Percentiles rank a stretch among this genome's conserved stretches.
These are phyloP conservation scores for Actinernus sp. DNA, from an alignment of 92 coral and sea anemone species.

Conservation along the genomic window DNA sequence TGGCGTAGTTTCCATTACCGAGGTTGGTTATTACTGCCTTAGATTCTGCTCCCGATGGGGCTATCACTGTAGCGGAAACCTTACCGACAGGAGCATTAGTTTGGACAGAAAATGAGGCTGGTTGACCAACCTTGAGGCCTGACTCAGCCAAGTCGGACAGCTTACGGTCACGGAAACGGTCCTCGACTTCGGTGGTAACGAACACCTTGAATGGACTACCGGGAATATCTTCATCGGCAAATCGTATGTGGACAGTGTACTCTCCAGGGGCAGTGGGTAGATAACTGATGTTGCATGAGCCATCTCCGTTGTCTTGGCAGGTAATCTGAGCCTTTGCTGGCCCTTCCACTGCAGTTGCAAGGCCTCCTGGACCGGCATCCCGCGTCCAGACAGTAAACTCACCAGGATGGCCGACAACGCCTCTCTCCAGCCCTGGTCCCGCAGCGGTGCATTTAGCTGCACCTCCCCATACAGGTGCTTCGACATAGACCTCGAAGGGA, in stretches of 20 bases:
- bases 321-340: slow-evolving; percentile 99
- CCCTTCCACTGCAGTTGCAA: slow-evolving; percentile 98
- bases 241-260: slow-evolving; percentile 94
- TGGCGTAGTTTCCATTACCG: slow-evolving; percentile 98
- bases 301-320: slow-evolving; percentile 99
- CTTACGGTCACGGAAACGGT: slow-evolving; percentile 95
- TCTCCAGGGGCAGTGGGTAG: slow-evolving; percentile 99
- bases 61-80: slow-evolving; percentile 91
- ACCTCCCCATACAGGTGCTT: slow-evolving; percentile 99
- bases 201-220: slow-evolving; percentile 94
- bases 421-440: slow-evolving; percentile 99
- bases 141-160: slow-evolving; percentile 90
- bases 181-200: slow-evolving; percentile 95
- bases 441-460: slow-evolving; percentile 96
- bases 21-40: slow-evolving; percentile 91
- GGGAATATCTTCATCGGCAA: slow-evolving; percentile 98
- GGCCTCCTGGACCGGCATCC: slow-evolving; percentile 99
- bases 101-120: slow-evolving; percentile 99
- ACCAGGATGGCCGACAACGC: slow-evolving; percentile 95
- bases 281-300: slow-evolving; percentile 96
- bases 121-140: slow-evolving; percentile 96
- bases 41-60: slow-evolving; percentile 96
- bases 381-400: slow-evolving; percentile 99
- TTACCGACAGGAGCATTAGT: slow-evolving; percentile 98
- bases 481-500: slow-evolving; percentile 96